A percentile compares a stretch with the other conserved stretches of the same genome.
Conservation (phyloP, 2,888 invertebrate genomes). For the Salticus scenicus region DNA sequence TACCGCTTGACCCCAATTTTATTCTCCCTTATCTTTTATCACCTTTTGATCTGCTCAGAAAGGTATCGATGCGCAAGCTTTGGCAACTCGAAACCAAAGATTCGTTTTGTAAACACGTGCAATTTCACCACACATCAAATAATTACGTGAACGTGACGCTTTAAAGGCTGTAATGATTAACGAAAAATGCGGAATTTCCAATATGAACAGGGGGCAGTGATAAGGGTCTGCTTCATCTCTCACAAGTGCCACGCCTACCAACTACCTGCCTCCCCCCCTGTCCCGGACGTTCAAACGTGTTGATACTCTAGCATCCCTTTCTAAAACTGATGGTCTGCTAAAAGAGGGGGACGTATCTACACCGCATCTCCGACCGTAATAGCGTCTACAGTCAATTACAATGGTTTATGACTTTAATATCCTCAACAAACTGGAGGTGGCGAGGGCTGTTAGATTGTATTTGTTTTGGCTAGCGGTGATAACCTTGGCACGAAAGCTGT, state of each 20-base stretch:
- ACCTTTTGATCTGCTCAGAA: not conserved
- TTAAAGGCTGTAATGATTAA: conserved; percentile 16
- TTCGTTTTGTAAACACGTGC: not conserved
- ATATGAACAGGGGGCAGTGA: not conserved
- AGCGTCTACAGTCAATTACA: conserved; percentile 60
- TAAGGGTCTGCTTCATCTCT: not conserved
- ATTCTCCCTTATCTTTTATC: not conserved
- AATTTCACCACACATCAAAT: conserved; percentile 8
- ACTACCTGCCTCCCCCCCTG: not conserved
- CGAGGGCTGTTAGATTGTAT: conserved; percentile 53
- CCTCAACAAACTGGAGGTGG: conserved; percentile 48
- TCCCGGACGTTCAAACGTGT: conserved; percentile 15
- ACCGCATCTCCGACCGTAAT: conserved; percentile 28
- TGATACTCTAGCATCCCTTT: not conserved
- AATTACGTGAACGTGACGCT: conserved; percentile 1
- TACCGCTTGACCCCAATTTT: not conserved
- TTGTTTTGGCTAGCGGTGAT: conserved; percentile 52
- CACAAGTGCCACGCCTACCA: not conserved
- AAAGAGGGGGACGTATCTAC: not conserved
- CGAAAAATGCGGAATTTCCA: conserved; percentile 5
- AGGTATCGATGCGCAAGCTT: not conserved
- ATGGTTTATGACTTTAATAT: conserved; percentile 68
- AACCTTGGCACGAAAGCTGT: conserved; percentile 37
- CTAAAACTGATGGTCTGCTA: not conserved
- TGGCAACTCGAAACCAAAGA: not conserved